phyloP scores from a whole-genome alignment of 1,140 invertebrate genomes.

The Drosophila nigromelanica region DNA sequence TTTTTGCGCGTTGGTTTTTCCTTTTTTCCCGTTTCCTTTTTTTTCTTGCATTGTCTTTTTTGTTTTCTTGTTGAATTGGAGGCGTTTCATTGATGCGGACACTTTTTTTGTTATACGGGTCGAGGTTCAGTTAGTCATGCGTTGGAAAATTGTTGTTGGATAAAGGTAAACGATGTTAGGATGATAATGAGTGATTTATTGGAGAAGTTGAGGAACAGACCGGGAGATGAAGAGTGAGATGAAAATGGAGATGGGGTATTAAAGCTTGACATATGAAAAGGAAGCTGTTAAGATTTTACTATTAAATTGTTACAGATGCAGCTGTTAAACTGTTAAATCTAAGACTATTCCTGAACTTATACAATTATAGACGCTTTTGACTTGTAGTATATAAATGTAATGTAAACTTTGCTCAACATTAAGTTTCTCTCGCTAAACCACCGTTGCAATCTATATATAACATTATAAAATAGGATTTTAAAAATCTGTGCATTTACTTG shows the following conservation, averaged over 20 bases:
- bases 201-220: background rate
- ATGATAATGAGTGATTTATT: slow-evolving; percentile 12
- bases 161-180: background rate
- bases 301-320: too few species aligned
- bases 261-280: background rate
- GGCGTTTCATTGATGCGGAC: slow-evolving; percentile 3
- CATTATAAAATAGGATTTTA: too few species aligned
- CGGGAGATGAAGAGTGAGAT: background rate
- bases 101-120: slow-evolving; percentile 1
- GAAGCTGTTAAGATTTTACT: too few species aligned
- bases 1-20: slow-evolving; percentile 12
- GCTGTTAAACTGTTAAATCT: too few species aligned
- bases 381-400: too few species aligned
- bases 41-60: background rate
- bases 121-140: background rate
- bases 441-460: too few species aligned
- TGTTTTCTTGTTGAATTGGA: background rate
- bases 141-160: slow-evolving; percentile 13
- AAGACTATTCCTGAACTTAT: too few species aligned
- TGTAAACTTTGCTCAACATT: too few species aligned
- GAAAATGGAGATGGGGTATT: background rate
- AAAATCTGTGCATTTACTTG: too few species aligned
- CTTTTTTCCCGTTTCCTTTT: background rate
- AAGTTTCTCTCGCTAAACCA: too few species aligned
- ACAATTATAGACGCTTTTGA: too few species aligned